These are phyloP conservation scores for Asobara japonica DNA, from an alignment of 1,140 invertebrate genomes.

Conservation along the genomic window DNA sequence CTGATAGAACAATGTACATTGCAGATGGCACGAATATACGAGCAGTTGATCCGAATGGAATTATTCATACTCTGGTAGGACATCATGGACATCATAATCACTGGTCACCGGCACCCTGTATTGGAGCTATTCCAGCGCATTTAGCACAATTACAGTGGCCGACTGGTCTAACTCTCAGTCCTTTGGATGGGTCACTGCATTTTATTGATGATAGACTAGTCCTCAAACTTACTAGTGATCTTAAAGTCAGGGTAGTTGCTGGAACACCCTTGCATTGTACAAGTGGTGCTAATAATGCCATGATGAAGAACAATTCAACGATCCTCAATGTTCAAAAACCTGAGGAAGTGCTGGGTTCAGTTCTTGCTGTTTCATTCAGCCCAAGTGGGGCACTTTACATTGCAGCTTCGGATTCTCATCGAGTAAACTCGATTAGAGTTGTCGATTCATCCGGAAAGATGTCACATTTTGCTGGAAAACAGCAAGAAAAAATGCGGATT, in stretches of 20 bases:
- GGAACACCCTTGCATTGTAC: constrained; percentile 90
- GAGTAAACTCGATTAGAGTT: constrained; percentile 87
- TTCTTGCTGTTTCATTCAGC: constrained; percentile 87
- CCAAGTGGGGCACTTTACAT: constrained; percentile 93
- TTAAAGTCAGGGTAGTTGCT: constrained; percentile 90
- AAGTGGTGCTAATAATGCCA: constrained; percentile 54
- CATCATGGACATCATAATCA: constrained; percentile 92
- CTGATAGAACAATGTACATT: constrained; percentile 92
- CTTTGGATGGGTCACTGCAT: constrained; percentile 91
- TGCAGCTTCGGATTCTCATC: constrained; percentile 90
- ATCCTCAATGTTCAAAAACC: constrained; percentile 50
- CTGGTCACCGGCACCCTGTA: constrained; percentile 89
- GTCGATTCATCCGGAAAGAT: constrained; percentile 86
- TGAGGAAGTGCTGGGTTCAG: constrained; percentile 76
- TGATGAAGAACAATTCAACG: constrained; percentile 43
- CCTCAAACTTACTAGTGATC: constrained; percentile 88
- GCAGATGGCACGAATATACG: constrained; percentile 94
- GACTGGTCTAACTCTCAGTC: constrained; percentile 90
- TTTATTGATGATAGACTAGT: constrained; percentile 96
- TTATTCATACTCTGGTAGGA: constrained; percentile 94
- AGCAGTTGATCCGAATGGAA: constrained; percentile 87
- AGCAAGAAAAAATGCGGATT: constrained; percentile 68
- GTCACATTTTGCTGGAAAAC: constrained; percentile 82
- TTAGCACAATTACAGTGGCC: constrained; percentile 95
- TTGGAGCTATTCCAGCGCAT: constrained; percentile 78